Conservation (phyloP, 2,888 invertebrate species). For the Morpho achilles region DNA sequence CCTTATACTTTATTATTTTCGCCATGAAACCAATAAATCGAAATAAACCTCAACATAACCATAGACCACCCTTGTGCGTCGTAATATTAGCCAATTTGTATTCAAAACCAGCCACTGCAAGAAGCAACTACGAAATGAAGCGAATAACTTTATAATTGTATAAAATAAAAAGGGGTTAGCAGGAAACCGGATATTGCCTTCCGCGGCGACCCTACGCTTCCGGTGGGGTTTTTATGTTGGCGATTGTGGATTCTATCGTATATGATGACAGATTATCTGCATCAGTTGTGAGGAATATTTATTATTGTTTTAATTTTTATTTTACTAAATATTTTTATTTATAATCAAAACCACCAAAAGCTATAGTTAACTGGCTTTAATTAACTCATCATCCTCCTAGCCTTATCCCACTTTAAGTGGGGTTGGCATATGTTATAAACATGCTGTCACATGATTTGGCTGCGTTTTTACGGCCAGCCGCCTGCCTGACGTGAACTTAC, state of each 20-base stretch:
- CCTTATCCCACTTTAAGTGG: no score
- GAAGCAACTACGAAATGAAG: slow-evolving; percentile 55
- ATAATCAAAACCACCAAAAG: no score
- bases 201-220: slow-evolving; percentile 63
- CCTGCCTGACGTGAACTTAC: no score
- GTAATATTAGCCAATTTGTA: slow-evolving; percentile 48
- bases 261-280: slow-evolving; percentile 18
- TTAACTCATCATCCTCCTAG: no score
- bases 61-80: slow-evolving; percentile 24
- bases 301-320: background rate
- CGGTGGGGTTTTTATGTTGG: slow-evolving; percentile 32
- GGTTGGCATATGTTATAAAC: no score
- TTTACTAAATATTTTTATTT: background rate
- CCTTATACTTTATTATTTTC: background rate
- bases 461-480: no score
- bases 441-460: no score
- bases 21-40: slow-evolving; percentile 8
- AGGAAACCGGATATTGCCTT: slow-evolving; percentile 72
- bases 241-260: slow-evolving; percentile 21
- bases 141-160: slow-evolving; percentile 70
- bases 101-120: slow-evolving; percentile 40
- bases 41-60: slow-evolving; percentile 17
- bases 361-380: no score
- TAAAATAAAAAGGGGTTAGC: slow-evolving; percentile 69
- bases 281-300: slow-evolving; percentile 20